Base-by-base conservation (phyloP, 2,113 vertebrate species). In the Callionymus lyra region DNA sequence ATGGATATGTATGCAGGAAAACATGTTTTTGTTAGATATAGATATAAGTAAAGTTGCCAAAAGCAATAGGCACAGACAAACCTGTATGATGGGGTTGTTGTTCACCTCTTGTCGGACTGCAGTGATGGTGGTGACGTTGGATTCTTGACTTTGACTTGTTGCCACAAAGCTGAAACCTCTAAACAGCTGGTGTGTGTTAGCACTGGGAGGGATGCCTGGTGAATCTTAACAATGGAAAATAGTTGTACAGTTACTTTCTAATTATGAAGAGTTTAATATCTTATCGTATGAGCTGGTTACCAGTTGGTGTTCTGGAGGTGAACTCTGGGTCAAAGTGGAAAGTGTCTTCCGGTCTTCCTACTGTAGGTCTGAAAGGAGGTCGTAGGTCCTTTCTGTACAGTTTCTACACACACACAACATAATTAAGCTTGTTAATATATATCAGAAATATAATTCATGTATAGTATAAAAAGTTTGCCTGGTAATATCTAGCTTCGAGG, bases 301-400 rank as follows among this genome's bases (percentile, higher is more conserved):
- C 94, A 71, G 91, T 97, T 35, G 94, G 94, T 2, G 94, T 97
- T 58, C 92, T 85, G 10, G 91, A 89, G 0, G 94, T 98, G 77
- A 98, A 98, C 60, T 98, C 94, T 0, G 92, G 92, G 55, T 98
- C 94, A 52, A 98, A 98, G 79, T 97, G 91, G 74, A 96, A 97
- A 14, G 94, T 97, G 70, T 98, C 94, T 54, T 98, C 94, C 8
- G 94, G 93, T 59, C 92, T 77, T 43, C 93, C 93, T 41, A 93
- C 91, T 0, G 92, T 91, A 0, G 94, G 94, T 73, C 91, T 98
- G 80, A 98, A 97, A 1, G 94, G 94, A 0, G 94, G 94, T 57
- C 90, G 90, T 78, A 90, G 68, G 74, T 98, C 94, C 68, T 85
- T 92, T 51, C 84, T 85, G 81, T 89, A 95, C 36, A 98, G 59